Base-by-base conservation (phyloP, 1,140 invertebrate species). In the Drosophila albomicans region DNA sequence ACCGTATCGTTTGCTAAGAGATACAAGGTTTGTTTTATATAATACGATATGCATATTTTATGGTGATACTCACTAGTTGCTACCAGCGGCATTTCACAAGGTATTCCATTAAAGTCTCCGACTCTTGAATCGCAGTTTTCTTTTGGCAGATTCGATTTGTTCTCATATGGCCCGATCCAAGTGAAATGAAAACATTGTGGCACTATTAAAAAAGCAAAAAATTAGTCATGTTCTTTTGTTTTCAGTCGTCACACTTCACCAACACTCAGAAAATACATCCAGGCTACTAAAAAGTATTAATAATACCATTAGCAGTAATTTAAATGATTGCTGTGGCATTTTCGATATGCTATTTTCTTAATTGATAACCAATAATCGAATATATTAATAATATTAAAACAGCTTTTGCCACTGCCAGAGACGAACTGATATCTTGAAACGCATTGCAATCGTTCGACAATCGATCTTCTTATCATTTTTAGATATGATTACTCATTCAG, bases 111-210 rank as follows among this genome's bases (percentile, higher is more conserved):
- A 13, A 85, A 87, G 25, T 79, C 87, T 0, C 78, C 82, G 2
- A 85, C 82, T 64, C 79, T 58, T 0, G 61, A 69, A 0, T 91
- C 82, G 16, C 90, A 91, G 25, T 54, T 88, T 6, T 88, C 81
- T 6, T 65, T 52, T 0, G 16, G 56, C 1, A 91, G 84, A 30
- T 88, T 75, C 1, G 81, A 49, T 41, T 91, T 89, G 58, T 90
- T 84, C 30, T 75, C 75, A 13, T 85, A 90, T 11, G 90, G 86
- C 6, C 90, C 90, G n/a, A 91, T 51, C 90, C 90, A 91, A 15
- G 90, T 91, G 10, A 91, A 91, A 11, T 82, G 82, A 74, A 91
- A 91, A 13, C 90, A 91, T 70, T 91, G 81, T 0, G 90, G 90
- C 15, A 66, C 89, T 91, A 48, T 15, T n/a, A 61, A 56, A 56